Base-by-base conservation (phyloP, 2,797 vertebrate genomes). In the Etheostoma perlongum region DNA sequence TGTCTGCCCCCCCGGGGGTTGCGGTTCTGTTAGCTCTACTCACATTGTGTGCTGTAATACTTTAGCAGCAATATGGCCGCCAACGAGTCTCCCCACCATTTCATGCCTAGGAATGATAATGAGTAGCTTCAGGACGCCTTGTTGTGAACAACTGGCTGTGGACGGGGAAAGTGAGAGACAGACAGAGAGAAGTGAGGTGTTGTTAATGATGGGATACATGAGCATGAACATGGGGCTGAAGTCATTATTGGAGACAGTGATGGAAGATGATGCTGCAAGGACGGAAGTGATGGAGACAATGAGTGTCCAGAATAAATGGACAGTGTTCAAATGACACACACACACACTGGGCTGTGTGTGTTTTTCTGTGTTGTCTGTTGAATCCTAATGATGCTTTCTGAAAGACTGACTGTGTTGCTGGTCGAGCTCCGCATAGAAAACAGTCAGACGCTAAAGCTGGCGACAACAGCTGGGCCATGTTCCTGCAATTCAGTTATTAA, bases 21-120 rank as follows among this genome's bases (percentile, higher is more conserved):
- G 67, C 7, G 60, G 81, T 81, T 82, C 68, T 71, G 52, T 64
- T 36, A 7, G 67, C 68, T 30, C 79, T 3, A 23, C 83, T 83
- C 70, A 73, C 79, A 82, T 81, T 85, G 84, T 84, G 80, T 76
- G 78, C 72, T 83, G 68, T 82, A 62, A 85, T 78, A 81, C 71
- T 85, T 86, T 16, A 68, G 74, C 81, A 76, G 78, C 87, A 88
- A 85, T 78, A 84, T 88, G 81, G 81, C 86, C 47, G 84, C 90
- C 84, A 61, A 78, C 14, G 47, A 80, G 89, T 90, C 88, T 91
- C 84, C 67, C 87, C 82, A 84, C 82, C 84, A 69, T 80, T 72
- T 88, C 84, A 75, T 83, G 61, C 76, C 79, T 74, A 87, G 84
- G 89, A 92, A 90, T 88, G 88, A 90, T 89, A 91, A 92, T 89